Conservation (phyloP, 30 jellyfish, hydroid and myxozoan species). For the Clytia hemisphaerica region DNA sequence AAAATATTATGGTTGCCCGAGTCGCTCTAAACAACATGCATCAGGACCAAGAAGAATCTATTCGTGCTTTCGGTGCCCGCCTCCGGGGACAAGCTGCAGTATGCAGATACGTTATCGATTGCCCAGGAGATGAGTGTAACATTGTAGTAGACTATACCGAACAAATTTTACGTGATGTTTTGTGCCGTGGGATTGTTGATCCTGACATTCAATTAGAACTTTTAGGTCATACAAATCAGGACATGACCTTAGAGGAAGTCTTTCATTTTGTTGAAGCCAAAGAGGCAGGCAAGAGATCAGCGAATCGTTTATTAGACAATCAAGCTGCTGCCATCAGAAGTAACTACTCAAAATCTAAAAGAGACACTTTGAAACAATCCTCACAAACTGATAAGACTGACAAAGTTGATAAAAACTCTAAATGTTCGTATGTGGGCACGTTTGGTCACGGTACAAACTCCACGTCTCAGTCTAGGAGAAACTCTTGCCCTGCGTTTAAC, state of each 20-base stretch:
- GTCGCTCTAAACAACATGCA: neutral
- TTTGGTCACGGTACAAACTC: constrained; percentile 3
- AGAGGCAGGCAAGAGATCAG: constrained; percentile 41
- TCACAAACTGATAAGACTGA: neutral
- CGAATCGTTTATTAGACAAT: constrained; percentile 9
- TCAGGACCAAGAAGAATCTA: constrained; percentile 14
- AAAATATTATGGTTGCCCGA: constrained; percentile 27
- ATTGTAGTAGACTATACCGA: constrained; percentile 13
- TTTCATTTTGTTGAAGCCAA: constrained; percentile 11
- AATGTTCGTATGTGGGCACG: constrained; percentile 1
- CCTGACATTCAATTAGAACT: constrained; percentile 37
- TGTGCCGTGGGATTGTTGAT: constrained; percentile 11
- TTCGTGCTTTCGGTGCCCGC: constrained; percentile 28
- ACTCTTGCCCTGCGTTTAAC: constrained; percentile 5
- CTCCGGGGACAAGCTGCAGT: constrained; percentile 25
- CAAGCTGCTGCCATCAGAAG: constrained; percentile 13
- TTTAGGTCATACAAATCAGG: constrained; percentile 13
- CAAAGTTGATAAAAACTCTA: neutral
- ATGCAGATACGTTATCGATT: constrained; percentile 5
- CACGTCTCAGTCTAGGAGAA: neutral
- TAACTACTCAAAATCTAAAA: neutral
- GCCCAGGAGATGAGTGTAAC: constrained; percentile 25
- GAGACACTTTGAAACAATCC: neutral
- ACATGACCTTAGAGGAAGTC: constrained; percentile 20
- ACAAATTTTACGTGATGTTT: constrained; percentile 31